Evolutionary conservation across 2,113 vertebrate species (phyloP).

Genomic region (Microcebus jonahi): DNA sequence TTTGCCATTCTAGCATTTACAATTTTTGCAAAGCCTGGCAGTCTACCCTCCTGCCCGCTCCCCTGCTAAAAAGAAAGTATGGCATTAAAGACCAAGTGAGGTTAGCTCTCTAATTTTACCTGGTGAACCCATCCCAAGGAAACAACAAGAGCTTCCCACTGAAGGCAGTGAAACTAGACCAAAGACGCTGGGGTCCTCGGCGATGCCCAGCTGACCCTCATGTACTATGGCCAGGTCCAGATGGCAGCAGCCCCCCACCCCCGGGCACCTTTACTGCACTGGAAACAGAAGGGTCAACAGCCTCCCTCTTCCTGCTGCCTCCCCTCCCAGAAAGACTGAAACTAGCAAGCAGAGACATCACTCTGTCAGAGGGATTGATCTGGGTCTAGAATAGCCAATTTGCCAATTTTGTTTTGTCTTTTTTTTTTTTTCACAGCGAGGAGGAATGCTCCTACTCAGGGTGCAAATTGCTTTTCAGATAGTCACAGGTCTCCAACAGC

Average conservation of each 20-base stretch:
- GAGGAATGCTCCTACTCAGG: neutral
- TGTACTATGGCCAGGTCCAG: fast-evolving
- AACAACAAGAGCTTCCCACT: neutral
- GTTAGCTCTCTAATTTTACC: neutral
- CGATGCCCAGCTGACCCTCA: neutral
- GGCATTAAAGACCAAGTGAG: neutral
- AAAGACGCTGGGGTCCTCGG: neutral
- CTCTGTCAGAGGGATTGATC: neutral
- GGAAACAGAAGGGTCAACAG: too few relatives aligned
- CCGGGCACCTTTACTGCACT: fast-evolving
- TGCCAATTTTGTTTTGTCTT: too few relatives aligned
- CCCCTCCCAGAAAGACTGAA: neutral
- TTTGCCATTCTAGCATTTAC: neutral
- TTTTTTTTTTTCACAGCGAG: neutral
- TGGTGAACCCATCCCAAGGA: neutral
- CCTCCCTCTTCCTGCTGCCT: neutral
- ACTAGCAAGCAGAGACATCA: neutral
- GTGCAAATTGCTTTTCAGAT: neutral
- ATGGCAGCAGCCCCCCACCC: neutral
- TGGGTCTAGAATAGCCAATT: neutral
- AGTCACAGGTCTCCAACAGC: neutral
- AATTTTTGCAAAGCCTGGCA: neutral
- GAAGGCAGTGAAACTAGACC: neutral
- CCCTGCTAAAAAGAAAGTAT: neutral
- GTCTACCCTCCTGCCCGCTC: neutral